phyloP scores from a whole-genome alignment of 2,888 invertebrate genomes.

The Agrypnus murinus region DNA sequence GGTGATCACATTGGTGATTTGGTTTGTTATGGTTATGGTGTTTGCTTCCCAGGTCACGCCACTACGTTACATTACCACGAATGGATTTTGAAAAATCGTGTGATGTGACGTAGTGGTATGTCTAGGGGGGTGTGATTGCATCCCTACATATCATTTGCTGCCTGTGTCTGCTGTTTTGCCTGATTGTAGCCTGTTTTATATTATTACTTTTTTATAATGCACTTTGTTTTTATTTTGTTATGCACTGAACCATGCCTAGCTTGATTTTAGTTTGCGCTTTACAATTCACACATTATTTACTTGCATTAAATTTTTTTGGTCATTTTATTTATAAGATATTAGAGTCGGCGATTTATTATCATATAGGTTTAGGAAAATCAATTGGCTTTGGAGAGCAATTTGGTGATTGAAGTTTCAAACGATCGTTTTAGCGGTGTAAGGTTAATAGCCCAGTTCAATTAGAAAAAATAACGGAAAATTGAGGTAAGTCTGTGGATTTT shows the following conservation, averaged over 20 bases:
- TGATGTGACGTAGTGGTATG: constrained; percentile 72
- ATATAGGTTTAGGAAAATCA: too few species aligned
- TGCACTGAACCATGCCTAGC: constrained; percentile 20
- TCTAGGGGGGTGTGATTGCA: constrained; percentile 65
- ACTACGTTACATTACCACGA: constrained; percentile 68
- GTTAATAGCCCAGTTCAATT: too few species aligned
- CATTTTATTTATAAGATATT: too few species aligned
- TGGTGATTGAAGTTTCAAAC: too few species aligned
- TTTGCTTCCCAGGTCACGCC: constrained; percentile 65
- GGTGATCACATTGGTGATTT: constrained; percentile 39
- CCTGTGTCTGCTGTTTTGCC: constrained; percentile 40
- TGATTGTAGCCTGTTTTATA: not conserved
- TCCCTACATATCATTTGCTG: constrained; percentile 49
- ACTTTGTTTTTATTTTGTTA: constrained; percentile 15
- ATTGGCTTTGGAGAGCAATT: too few species aligned
- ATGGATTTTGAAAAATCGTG: constrained; percentile 63
- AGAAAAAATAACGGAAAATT: too few species aligned
- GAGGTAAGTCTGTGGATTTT: too few species aligned
- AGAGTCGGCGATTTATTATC: too few species aligned
- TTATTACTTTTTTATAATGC: constrained; percentile 9
- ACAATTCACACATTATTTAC: too few species aligned
- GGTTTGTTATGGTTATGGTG: not conserved
- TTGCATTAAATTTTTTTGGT: too few species aligned
- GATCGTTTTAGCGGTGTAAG: too few species aligned
- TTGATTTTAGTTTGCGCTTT: not conserved